Percentiles rank a stretch among this genome's conserved stretches.
Evolutionary conservation across 2,797 vertebrate genomes (phyloP).

Genomic region (Siniperca undulata): DNA sequence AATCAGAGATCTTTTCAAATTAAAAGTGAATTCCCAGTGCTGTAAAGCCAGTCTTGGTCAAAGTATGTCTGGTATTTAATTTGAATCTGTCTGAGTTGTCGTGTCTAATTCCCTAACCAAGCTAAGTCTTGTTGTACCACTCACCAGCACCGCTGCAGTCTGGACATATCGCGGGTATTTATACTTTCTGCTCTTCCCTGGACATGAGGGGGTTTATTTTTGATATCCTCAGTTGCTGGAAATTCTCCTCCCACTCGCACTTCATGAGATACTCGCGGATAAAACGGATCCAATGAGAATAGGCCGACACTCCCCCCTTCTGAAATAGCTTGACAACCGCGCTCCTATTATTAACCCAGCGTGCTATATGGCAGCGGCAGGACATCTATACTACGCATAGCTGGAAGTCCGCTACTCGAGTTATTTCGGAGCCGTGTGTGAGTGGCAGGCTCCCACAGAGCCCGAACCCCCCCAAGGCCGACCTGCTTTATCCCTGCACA

Average conservation of each 20-base stretch:
- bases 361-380: constrained; percentile 56
- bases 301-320: constrained; percentile 82
- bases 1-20: constrained; percentile 26
- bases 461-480: constrained; percentile 9
- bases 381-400: constrained; percentile 70
- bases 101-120: constrained; percentile 30
- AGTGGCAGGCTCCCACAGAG: constrained; percentile 58
- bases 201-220: constrained; percentile 95
- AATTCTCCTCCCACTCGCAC: constrained; percentile 93
- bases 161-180: constrained; percentile 89
- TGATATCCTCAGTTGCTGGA: constrained; percentile 89
- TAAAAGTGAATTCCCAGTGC: constrained; percentile 41
- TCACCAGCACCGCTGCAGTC: constrained; percentile 78
- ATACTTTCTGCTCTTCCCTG: constrained; percentile 91
- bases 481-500: constrained; percentile 49
- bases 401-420: constrained; percentile 64
- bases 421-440: constrained; percentile 69
- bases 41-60: constrained; percentile 56
- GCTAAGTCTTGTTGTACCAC: constrained; percentile 57
- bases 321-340: constrained; percentile 71
- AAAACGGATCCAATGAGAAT: constrained; percentile 89
- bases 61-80: constrained; percentile 38
- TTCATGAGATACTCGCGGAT: constrained; percentile 85
- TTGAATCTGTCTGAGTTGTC: constrained; percentile 36
- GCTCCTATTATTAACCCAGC: constrained; percentile 83